phyloP scores from a whole-genome alignment of 2,888 invertebrate genomes.

The Loripinus fragilis region DNA sequence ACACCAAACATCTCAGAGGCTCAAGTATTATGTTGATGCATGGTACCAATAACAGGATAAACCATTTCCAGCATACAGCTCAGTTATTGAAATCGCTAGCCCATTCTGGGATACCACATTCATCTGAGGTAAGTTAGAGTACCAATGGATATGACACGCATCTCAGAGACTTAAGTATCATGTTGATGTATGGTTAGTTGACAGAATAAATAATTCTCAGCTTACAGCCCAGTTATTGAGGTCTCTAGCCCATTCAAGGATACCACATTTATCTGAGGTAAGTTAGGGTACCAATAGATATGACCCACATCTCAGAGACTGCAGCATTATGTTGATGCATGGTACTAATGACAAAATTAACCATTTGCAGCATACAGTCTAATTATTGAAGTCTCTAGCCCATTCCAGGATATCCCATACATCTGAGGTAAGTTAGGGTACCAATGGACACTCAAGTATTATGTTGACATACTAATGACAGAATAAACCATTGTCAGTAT shows the following conservation, averaged over 20 bases:
- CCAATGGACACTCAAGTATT: slow-evolving; percentile 86
- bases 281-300: background rate
- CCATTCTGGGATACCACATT: slow-evolving; percentile 81
- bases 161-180: slow-evolving; percentile 91
- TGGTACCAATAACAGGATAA: slow-evolving; percentile 96
- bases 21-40: slow-evolving; percentile 93
- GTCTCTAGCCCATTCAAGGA: slow-evolving; percentile 83
- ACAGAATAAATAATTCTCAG: slow-evolving; percentile 96
- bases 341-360: slow-evolving; percentile 97
- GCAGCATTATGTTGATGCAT: slow-evolving; percentile 92
- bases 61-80: slow-evolving; percentile 98
- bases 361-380: slow-evolving; percentile 97
- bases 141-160: slow-evolving; percentile 83
- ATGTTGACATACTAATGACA: slow-evolving; percentile 96
- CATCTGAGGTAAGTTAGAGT: background rate
- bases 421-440: background rate
- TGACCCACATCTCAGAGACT: slow-evolving; percentile 90
- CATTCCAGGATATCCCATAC: slow-evolving; percentile 82
- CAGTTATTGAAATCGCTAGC: slow-evolving; percentile 89
- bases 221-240: slow-evolving; percentile 96
- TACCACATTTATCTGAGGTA: slow-evolving; percentile 56
- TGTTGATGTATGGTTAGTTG: slow-evolving; percentile 96
- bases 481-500: slow-evolving; percentile 97
- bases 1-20: slow-evolving; percentile 93
- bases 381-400: slow-evolving; percentile 88